phyloP scores from a whole-genome alignment of 2,113 vertebrate species.

The Poeciliopsis retropinna region DNA sequence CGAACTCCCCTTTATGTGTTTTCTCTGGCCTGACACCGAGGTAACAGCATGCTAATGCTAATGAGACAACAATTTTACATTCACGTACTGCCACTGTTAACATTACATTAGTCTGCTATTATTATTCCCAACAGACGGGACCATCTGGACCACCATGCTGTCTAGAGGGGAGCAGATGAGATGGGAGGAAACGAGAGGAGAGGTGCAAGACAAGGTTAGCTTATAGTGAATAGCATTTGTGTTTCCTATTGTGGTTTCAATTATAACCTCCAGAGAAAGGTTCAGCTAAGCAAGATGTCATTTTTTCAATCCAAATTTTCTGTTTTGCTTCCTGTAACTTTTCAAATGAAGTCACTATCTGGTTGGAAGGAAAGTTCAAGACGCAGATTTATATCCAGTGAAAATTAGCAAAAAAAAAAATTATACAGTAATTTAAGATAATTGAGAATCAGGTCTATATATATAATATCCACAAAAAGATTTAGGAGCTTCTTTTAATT shows the following conservation, averaged over 20 bases:
- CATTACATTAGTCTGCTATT: slow-evolving; percentile 68
- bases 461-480: neutral
- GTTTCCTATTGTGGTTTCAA: neutral
- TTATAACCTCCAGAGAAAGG: neutral
- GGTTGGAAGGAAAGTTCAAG: neutral
- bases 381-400: neutral
- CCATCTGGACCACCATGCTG: slow-evolving; percentile 74
- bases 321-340: neutral
- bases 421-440: too few relatives aligned
- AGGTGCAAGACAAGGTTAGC: slow-evolving; percentile 12
- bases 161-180: slow-evolving; percentile 24
- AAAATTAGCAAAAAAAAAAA: too few relatives aligned
- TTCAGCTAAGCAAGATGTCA: too few relatives aligned
- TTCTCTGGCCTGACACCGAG: slow-evolving; percentile 36
- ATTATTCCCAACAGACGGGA: slow-evolving; percentile 58
- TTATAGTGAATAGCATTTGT: neutral
- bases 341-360: neutral
- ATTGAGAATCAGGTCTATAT: too few relatives aligned
- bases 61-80: slow-evolving; percentile 66
- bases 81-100: slow-evolving; percentile 72
- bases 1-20: slow-evolving; percentile 27
- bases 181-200: slow-evolving; percentile 10
- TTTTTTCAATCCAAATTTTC: neutral
- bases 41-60: slow-evolving; percentile 71
- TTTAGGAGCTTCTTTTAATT: too few relatives aligned